Evolutionary conservation across 2,797 vertebrate species (phyloP).

Genomic region (Malacoraja senta): DNA sequence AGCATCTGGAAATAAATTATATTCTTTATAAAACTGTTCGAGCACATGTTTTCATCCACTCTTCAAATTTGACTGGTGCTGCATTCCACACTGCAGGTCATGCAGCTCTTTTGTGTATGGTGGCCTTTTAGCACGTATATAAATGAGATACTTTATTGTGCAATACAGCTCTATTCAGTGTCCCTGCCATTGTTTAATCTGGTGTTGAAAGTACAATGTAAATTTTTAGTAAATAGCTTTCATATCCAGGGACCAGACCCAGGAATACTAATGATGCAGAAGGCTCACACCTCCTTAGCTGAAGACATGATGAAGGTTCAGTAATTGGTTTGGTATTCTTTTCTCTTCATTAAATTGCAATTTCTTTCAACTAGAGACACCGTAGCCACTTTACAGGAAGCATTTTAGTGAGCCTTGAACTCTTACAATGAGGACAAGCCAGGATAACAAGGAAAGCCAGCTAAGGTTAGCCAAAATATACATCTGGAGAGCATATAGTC

Average conservation of each 20-base stretch:
- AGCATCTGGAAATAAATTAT: neutral
- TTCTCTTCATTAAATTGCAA: neutral
- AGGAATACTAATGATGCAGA: neutral
- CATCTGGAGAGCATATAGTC: neutral
- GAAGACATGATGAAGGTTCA: neutral
- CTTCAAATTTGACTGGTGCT: neutral
- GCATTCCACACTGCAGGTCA: neutral
- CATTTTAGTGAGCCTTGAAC: neutral
- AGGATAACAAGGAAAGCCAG: neutral
- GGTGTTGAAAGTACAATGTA: neutral
- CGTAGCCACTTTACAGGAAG: neutral
- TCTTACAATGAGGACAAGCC: neutral
- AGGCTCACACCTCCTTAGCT: neutral
- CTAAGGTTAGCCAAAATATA: neutral
- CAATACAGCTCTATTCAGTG: conserved; percentile 7
- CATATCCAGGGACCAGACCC: neutral
- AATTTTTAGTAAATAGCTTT: neutral
- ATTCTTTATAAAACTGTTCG: neutral
- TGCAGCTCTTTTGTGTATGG: neutral
- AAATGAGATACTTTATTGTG: conserved; percentile 18
- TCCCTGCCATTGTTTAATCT: conserved; percentile 11
- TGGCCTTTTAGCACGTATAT: neutral
- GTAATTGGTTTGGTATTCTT: neutral
- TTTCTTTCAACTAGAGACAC: neutral
- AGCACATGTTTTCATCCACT: neutral